Base-by-base conservation (phyloP, 1,140 invertebrate species). In the Whitmania pigra region DNA sequence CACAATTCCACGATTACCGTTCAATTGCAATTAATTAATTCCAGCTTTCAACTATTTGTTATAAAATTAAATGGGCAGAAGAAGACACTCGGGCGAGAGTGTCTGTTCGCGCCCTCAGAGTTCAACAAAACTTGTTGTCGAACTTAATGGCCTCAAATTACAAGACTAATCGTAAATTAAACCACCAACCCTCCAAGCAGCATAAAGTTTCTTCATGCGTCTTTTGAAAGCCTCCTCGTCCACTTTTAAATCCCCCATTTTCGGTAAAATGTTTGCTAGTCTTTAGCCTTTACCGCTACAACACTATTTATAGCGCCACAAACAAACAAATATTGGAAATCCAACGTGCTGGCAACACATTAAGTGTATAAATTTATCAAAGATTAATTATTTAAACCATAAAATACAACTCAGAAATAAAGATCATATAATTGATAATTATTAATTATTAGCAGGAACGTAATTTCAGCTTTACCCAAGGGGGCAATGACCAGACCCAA, bases 151-250 rank as follows among this genome's bases (percentile, higher is more conserved):
- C 22, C 5, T 9, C 60, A 27, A 27, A 63, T 27, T 9, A 4
- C 57, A 25, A 25, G 57, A 67, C 25, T 40, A 75, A n/a, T 49
- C 11, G 5, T 36, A 60, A 5, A 53, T 63, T 36, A 66, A 72
- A 76, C 74, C 72, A 77, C 84, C 85, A 84, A 92, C 93, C 87
- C 90, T 92, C 92, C 93, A 97, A 66, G 89, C 87, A 71, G 86
- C 81, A 80, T 94, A 96, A 4, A 97, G 83, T 76, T 88, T 88
- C 82, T 90, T 91, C 82, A 95, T 88, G 73, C 93, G 89, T 73
- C 91, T 87, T 78, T 88, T 89, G 85, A 96, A 97, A 22, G 89
- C 88, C 57, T 95, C 93, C 84, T 92, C 93, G 83, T 97, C 93
- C 43, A 94, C 85, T 71, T 87, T 85, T 76, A 89, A 85, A 80